Evolutionary conservation across 2,888 invertebrate species (phyloP).

Genomic region (Aphidoletes aphidimyza): DNA sequence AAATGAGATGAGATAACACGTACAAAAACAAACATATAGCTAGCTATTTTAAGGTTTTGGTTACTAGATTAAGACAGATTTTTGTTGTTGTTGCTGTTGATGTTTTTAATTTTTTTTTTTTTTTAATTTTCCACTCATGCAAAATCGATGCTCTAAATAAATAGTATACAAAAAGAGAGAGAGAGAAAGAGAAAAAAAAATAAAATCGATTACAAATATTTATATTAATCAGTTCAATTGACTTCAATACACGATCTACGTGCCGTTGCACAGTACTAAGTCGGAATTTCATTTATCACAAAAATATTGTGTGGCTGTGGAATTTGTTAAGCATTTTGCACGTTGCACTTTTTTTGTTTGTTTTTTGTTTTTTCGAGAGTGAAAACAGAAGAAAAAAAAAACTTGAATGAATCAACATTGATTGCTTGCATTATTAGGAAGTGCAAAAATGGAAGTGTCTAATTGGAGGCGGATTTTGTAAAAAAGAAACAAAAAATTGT

Average conservation of each 20-base stretch:
- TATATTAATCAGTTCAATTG: conserved; percentile 22
- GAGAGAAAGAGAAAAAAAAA: neutral
- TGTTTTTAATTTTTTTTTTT: too few species aligned
- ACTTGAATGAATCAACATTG: too few species aligned
- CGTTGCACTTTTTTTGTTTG: neutral
- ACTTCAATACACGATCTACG: conserved; percentile 9
- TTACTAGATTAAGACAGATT: conserved; percentile 30
- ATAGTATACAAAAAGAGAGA: neutral
- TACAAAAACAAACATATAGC: neutral
- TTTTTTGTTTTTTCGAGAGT: too few species aligned
- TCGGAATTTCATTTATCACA: neutral
- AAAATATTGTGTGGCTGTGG: neutral
- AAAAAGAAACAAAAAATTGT: too few species aligned
- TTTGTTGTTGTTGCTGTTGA: too few species aligned
- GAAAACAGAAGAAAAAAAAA: too few species aligned
- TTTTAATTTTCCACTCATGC: neutral
- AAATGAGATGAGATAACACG: neutral
- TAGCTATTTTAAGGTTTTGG: conserved; percentile 3
- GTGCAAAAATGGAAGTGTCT: too few species aligned
- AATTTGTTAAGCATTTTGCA: neutral
- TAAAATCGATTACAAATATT: neutral
- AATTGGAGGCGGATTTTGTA: too few species aligned
- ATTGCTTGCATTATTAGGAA: too few species aligned
- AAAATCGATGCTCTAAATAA: neutral
- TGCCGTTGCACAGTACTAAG: neutral